Conservation (phyloP, 2,888 invertebrate species). For the Nezara viridula region DNA sequence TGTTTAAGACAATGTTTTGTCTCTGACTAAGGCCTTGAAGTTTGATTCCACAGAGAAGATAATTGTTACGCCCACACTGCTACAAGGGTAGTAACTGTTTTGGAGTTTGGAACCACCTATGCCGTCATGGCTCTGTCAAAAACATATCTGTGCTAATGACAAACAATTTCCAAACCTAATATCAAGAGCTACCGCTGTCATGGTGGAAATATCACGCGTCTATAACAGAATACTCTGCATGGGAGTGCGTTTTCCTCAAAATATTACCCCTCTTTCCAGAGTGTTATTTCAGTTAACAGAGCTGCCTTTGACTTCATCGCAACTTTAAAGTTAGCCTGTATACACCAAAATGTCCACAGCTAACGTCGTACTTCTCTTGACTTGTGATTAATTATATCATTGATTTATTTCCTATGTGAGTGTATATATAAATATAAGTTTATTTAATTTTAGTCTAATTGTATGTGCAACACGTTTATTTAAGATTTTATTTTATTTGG, state of each 20-base stretch:
- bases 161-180: constrained; percentile 17
- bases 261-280: background rate
- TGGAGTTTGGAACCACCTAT: background rate
- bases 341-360: background rate
- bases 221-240: background rate
- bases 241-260: background rate
- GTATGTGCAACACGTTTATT: too few species aligned
- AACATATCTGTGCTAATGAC: constrained; percentile 23
- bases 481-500: too few species aligned
- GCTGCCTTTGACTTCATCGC: background rate
- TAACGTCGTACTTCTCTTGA: background rate
- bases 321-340: background rate
- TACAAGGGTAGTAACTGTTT: background rate
- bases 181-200: background rate
- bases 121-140: constrained; percentile 11
- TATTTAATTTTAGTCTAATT: too few species aligned
- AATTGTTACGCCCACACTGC: background rate
- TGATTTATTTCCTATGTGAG: too few species aligned
- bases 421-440: too few species aligned
- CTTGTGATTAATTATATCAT: background rate
- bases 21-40: too few species aligned
- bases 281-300: background rate
- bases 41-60: background rate
- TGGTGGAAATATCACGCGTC: background rate
- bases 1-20: too few species aligned